Conservation (phyloP, 2,888 invertebrate species). For the Melitaea athalia region DNA sequence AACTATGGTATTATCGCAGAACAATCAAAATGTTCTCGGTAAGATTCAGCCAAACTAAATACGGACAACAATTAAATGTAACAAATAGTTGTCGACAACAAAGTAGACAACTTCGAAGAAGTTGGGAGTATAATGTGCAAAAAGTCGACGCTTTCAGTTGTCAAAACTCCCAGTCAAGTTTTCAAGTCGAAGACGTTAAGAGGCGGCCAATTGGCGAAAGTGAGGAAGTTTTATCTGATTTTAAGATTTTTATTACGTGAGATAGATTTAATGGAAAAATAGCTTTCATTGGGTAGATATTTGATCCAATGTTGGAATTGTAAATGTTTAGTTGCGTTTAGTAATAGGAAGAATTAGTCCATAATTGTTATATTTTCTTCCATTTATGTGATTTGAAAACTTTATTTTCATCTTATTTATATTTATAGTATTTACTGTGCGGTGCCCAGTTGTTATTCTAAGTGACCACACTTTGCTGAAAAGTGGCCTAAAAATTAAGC, state of each 20-base stretch:
- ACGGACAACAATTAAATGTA: slow-evolving; percentile 2
- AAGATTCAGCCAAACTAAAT: neutral
- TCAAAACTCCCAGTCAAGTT: slow-evolving; percentile 11
- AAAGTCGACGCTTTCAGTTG: slow-evolving; percentile 18
- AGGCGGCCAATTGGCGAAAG: slow-evolving; percentile 1
- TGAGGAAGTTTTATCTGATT: slow-evolving; percentile 12
- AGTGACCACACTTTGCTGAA: no score
- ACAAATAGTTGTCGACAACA: slow-evolving; percentile 5
- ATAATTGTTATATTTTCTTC: no score
- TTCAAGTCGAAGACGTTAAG: slow-evolving; percentile 3
- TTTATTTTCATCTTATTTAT: no score
- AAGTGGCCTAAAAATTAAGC: no score
- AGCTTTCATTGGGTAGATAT: no score
- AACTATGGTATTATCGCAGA: neutral
- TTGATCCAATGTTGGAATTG: neutral
- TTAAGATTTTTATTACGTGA: slow-evolving; percentile 3
- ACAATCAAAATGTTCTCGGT: neutral
- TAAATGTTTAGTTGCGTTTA: neutral
- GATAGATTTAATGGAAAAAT: neutral
- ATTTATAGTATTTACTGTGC: no score
- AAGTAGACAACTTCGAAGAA: slow-evolving; percentile 24
- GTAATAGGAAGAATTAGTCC: neutral
- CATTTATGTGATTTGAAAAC: no score
- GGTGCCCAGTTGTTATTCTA: no score
- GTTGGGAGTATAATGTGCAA: slow-evolving; percentile 23